phyloP scores from a whole-genome alignment of 2,113 vertebrate genomes.

The Atherinomorus stipes region DNA sequence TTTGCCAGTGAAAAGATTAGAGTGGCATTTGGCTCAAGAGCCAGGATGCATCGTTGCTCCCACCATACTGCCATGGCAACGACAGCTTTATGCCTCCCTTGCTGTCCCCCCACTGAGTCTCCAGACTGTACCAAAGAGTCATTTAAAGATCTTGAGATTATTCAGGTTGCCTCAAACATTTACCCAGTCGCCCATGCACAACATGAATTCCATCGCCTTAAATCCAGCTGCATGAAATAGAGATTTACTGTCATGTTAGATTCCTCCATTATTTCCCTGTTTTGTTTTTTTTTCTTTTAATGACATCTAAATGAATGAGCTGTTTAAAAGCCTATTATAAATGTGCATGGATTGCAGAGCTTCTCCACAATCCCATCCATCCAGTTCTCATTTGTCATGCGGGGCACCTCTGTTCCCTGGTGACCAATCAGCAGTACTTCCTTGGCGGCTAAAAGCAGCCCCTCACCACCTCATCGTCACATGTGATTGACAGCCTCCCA shows the following conservation, averaged over 20 bases:
- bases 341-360: conserved; percentile 51
- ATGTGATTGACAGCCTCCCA: conserved; percentile 80
- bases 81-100: conserved; percentile 59
- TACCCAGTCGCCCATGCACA: conserved; percentile 11
- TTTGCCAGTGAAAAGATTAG: conserved; percentile 80
- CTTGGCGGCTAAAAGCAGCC: conserved; percentile 50
- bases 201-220: conserved; percentile 17
- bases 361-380: conserved; percentile 53
- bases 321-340: conserved; percentile 53
- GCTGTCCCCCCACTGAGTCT: conserved; percentile 55
- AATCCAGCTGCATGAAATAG: conserved; percentile 31
- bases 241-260: conserved; percentile 40
- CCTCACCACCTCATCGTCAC: conserved; percentile 68
- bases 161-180: conserved; percentile 38
- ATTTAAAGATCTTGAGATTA: conserved; percentile 58
- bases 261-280: conserved; percentile 23
- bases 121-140: conserved; percentile 66
- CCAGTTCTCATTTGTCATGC: conserved; percentile 66
- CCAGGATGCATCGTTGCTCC: conserved; percentile 73
- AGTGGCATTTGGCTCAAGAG: conserved; percentile 73
- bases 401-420: conserved; percentile 67
- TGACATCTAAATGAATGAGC: conserved; percentile 51
- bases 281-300: conserved; percentile 28
- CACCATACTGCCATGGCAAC: conserved; percentile 77
- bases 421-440: conserved; percentile 76